phyloP scores from a whole-genome alignment of 2,113 vertebrate species.

The Microtus ochrogaster region DNA sequence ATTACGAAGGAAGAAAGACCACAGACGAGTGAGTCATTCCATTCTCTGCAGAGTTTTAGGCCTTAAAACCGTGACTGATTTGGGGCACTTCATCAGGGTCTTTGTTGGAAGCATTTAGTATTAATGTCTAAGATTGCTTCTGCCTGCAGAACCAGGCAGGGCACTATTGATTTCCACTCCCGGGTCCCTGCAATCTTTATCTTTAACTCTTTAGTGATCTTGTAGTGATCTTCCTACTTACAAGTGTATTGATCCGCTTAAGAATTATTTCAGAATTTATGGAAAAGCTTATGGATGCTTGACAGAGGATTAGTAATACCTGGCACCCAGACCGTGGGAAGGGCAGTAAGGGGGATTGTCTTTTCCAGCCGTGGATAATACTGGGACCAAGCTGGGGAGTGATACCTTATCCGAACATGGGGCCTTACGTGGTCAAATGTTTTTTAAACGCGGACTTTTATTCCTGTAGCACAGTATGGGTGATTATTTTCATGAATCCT shows the following conservation, averaged over 20 bases:
- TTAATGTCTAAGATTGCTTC: background rate
- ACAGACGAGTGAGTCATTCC: background rate
- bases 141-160: background rate
- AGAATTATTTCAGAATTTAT: background rate
- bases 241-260: no score
- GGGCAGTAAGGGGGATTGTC: background rate
- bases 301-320: background rate
- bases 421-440: background rate
- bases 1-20: background rate
- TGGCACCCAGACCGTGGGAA: background rate
- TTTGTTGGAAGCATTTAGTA: background rate
- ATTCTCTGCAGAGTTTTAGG: background rate
- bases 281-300: background rate
- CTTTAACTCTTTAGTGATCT: background rate
- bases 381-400: fast-evolving
- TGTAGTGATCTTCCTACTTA: background rate
- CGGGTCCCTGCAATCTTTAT: background rate
- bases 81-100: background rate
- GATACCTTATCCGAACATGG: fast-evolving
- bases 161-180: background rate
- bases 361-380: background rate
- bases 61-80: background rate
- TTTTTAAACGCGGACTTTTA: background rate
- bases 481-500: background rate
- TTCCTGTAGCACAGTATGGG: background rate